Evolutionary conservation across 2,113 vertebrate genomes (phyloP), one percentile per base, ranked within the genome.

Genomic region (Parus major): DNA sequence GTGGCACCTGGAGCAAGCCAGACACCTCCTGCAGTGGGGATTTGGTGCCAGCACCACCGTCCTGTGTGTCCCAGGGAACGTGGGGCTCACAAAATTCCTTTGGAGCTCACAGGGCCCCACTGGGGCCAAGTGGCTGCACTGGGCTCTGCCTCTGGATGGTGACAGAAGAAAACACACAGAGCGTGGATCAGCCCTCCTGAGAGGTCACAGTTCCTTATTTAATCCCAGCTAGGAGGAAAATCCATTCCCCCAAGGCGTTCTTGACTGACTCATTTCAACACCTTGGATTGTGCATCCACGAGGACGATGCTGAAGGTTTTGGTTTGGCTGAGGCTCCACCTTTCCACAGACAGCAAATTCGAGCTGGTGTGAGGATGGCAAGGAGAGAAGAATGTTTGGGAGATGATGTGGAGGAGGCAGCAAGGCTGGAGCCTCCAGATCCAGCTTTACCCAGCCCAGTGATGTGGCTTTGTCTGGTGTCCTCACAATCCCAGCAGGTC

Each of bases 301-400:
- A 59, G n/a, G 36, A 64, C 6, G 9, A 14, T 24, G 39, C 5
- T 14, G 23, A 63, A 27, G 0, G 0, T 59, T 65, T 52, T 41
- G 41, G 19, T 16, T 31, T 84, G 64, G 55, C 11, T 18, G 7
- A 4, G 6, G 31, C 17, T 47, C 47, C 57, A 5, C 19, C 49
- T 53, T 36, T 14, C 33, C 39, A 69, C 29, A 68, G 15, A 57
- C 11, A 69, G 22, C 14, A 82, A 10, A 8, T 70, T 1, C 28
- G 36, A 90, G 31, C 22, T 25, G 36, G 4, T 35, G 15, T 6
- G 19, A 5, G 25, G 20, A 35, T 44, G 33, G 8, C 50, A 28
- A n/a, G 24, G 53, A 33, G 25, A 31, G 24, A 33, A 75, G 15
- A 18, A 33, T n/a, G 24, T n/a, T n/a, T 28, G 14, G 27, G 17